Base-by-base conservation (phyloP, 2,888 invertebrate species). In the Diarsia mendica region DNA sequence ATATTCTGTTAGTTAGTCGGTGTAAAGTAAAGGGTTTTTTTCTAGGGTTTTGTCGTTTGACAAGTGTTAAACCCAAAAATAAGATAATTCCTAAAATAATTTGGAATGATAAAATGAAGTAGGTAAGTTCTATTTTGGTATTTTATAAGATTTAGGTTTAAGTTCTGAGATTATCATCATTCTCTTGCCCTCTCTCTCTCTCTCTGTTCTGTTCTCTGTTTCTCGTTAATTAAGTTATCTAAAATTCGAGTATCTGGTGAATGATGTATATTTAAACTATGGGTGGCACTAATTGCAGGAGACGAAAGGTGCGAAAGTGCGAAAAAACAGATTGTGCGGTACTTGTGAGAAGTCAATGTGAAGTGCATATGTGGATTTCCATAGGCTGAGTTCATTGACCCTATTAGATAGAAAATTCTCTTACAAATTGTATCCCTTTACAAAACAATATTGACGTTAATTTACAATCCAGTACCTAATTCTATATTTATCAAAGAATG, bases 401-500 rank as follows among this genome's bases (percentile, higher is more conserved):
- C 39, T 39, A 8, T 8, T 39, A 39, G 6, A 6, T 39, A 39
- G 8, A 39, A 39, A 39, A 23, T 0, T 23, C 23, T 23, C 55
- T 13, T 8, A 23, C 6, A 61, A 61, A 39, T 39, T 49, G 2
- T 51, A 51, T 23, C 18, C 46, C 23, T 18, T 67, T 18, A 75
- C 8, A 44, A 58, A 58, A 58, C 44, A 20, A 68, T 58, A 78
- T 58, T 28, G n/a, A 64, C 33, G 28, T 64, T 66, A 69, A 70
- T 73, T 83, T 61, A 48, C 23, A 67, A 51, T 33, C 20, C 5
- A 48, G 49, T 61, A 10, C 55, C 55, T 61, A 73, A 75, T 74
- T 83, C 39, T 67, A 75, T 77, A 71, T 79, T 79, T 72, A 80
- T 73, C 71, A 55, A 65, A 67, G 69, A 68, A 76, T 73, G 53